Percentiles rank a stretch among this genome's conserved stretches.
These are phyloP conservation scores for Pelmatolapia mariae DNA, from an alignment of 2,113 vertebrate genomes.

Conservation along the genomic window DNA sequence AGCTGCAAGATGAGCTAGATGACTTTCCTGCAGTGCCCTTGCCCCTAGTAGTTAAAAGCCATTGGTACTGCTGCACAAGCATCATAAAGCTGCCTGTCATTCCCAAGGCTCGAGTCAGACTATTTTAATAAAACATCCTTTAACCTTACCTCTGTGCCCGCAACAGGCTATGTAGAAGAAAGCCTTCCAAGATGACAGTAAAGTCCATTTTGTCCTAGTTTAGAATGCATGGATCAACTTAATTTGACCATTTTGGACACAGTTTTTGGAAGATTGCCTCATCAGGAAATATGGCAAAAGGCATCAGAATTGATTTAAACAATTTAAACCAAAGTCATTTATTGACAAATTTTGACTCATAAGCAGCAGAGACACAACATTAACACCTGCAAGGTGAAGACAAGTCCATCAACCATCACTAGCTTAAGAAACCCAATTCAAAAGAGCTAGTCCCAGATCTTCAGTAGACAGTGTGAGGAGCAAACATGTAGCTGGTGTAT, in stretches of 20 bases:
- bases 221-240: not conserved
- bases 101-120: not conserved
- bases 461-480: not conserved
- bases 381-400: not conserved
- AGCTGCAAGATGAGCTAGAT: not conserved
- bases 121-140: not conserved
- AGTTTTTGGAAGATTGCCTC: not conserved
- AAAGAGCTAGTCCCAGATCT: not conserved
- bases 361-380: not conserved
- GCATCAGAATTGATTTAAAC: not conserved
- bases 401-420: not conserved
- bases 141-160: not conserved
- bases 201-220: not conserved
- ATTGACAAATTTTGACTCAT: not conserved
- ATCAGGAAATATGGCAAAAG: not conserved
- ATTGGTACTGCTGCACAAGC: not conserved
- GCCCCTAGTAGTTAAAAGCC: not conserved
- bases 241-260: not conserved
- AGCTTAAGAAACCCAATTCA: not conserved
- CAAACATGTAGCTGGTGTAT: not conserved
- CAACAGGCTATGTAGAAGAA: not conserved
- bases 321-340: not conserved
- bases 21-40: not conserved
- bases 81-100: not conserved
- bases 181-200: not conserved